Evolutionary conservation across 2,797 vertebrate species (phyloP).

Genomic region (Dicrostonyx torquatus): DNA sequence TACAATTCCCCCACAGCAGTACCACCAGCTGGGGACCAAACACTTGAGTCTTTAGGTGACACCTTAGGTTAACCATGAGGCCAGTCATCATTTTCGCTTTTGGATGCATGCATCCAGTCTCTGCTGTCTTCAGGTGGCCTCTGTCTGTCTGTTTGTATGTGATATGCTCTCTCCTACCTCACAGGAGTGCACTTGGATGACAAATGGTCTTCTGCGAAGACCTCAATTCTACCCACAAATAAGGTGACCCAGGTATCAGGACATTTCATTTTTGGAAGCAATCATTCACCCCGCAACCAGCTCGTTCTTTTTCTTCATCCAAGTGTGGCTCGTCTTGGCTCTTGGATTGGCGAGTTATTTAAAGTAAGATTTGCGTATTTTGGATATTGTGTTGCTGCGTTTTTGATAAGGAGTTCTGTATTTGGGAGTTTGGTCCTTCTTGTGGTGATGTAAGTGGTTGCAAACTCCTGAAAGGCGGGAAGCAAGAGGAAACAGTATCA

Average conservation of each 20-base stretch:
- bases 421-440: not conserved
- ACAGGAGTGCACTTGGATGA: not conserved
- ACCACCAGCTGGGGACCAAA: not conserved
- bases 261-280: not conserved
- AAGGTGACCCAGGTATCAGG: not conserved
- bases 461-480: not conserved
- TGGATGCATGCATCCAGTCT: not conserved
- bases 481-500: not conserved
- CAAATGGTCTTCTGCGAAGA: not conserved
- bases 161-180: not conserved
- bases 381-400: not conserved
- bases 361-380: not conserved
- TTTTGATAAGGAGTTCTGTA: not conserved
- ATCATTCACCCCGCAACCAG: not conserved
- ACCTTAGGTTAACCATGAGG: not conserved
- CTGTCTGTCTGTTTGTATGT: not conserved
- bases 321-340: not conserved
- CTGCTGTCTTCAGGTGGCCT: not conserved
- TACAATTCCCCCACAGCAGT: not conserved
- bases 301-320: not conserved
- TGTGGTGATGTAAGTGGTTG: not conserved
- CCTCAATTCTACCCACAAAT: not conserved
- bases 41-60: not conserved
- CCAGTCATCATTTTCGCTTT: not conserved
- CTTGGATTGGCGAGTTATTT: not conserved